Percentiles rank a stretch among this genome's conserved stretches.
phyloP scores from a whole-genome alignment of 1,140 invertebrate genomes.

The Halictus rubicundus region DNA sequence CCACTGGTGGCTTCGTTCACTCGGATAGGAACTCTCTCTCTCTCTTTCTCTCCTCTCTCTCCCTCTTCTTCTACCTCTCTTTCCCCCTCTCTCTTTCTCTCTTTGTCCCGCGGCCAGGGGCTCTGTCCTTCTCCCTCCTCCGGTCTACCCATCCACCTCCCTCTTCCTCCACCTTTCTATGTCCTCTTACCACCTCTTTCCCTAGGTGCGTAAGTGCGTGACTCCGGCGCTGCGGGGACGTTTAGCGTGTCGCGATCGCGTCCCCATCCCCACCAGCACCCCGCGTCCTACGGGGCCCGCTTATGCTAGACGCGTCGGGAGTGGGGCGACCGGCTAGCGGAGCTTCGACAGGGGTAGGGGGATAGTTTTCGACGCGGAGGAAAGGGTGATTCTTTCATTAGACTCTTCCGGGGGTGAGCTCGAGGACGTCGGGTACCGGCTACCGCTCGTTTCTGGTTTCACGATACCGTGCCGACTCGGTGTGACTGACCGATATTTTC shows the following conservation, averaged over 20 bases:
- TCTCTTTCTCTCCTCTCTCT: neutral
- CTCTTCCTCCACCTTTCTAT: conserved; percentile 12
- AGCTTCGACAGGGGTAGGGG: conserved; percentile 10
- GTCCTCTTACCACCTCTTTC: conserved; percentile 42
- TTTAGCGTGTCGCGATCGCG: conserved; percentile 59
- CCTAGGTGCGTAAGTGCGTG: conserved; percentile 60
- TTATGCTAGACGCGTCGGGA: conserved; percentile 32
- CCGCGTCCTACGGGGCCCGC: neutral
- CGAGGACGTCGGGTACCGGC: conserved; percentile 44
- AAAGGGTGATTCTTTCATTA: conserved; percentile 45
- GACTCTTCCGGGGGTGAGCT: conserved; percentile 49
- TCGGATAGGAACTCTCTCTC: conserved; percentile 24
- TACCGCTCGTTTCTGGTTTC: conserved; percentile 37
- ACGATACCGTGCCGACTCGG: conserved; percentile 3
- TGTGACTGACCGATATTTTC: conserved; percentile 52
- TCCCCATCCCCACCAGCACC: conserved; percentile 24
- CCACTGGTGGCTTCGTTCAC: conserved; percentile 56
- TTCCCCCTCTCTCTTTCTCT: no score
- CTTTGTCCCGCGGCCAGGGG: neutral
- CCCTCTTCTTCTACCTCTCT: neutral
- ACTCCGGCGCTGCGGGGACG: conserved; percentile 44
- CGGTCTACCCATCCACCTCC: neutral
- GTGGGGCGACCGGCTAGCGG: neutral
- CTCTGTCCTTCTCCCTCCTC: neutral
- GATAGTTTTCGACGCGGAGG: conserved; percentile 15